A percentile compares a stretch with the other conserved stretches of the same genome.
These are phyloP conservation scores for Trachythela sp. DNA, from an alignment of 64 coral and sea anemone genomes.

Conservation along the genomic window DNA sequence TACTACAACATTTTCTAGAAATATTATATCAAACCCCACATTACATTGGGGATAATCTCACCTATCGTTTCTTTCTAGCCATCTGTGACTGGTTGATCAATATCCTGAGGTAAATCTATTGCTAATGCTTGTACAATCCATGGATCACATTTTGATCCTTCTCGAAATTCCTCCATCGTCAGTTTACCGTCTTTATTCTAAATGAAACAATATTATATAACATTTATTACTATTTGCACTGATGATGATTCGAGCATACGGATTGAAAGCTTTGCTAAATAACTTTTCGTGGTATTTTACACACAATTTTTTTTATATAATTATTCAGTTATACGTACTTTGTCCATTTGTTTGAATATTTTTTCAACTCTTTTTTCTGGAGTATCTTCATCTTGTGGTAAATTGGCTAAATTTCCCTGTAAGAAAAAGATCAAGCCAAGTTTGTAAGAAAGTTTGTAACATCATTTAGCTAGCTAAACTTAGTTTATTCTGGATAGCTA, in stretches of 20 bases:
- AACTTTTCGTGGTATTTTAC: too few species aligned
- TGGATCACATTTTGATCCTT: slow-evolving; percentile 96
- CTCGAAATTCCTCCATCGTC: slow-evolving; percentile 96
- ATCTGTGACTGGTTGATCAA: neutral
- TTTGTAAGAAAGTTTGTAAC: too few species aligned
- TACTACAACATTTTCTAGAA: too few species aligned
- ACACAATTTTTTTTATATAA: too few species aligned
- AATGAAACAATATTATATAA: neutral
- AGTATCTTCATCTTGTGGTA: slow-evolving; percentile 95
- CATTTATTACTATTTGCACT: neutral
- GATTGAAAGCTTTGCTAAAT: too few species aligned
- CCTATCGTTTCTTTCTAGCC: neutral
- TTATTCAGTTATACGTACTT: slow-evolving; percentile 40
- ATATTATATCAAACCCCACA: too few species aligned
- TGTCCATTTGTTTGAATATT: slow-evolving; percentile 99
- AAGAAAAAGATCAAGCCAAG: neutral
- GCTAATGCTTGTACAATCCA: slow-evolving; percentile 97
- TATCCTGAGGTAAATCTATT: slow-evolving; percentile 88
- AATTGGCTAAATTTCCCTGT: slow-evolving; percentile 88
- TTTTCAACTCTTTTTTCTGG: slow-evolving; percentile 97
- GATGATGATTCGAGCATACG: neutral
- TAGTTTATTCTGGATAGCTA: too few species aligned
- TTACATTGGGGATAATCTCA: too few species aligned
- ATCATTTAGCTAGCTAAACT: too few species aligned
- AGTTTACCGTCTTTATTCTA: slow-evolving; percentile 89